Base-by-base conservation (phyloP, 2,797 vertebrate species). In the Rhyacichthys aspro region DNA sequence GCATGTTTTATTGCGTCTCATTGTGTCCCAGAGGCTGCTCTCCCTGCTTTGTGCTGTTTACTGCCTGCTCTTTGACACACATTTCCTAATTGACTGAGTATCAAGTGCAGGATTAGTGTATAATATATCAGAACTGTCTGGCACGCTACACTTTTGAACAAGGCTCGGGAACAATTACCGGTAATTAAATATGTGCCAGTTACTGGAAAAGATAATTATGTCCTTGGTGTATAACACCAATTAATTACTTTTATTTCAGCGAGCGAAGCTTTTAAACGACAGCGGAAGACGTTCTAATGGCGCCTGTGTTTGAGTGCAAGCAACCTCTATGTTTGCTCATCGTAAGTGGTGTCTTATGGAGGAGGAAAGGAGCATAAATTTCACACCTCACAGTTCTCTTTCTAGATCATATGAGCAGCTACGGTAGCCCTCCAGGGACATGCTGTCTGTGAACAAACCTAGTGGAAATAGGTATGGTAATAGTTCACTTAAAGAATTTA, bases 151-250 rank as follows among this genome's bases (percentile, higher is more conserved):
- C 90, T 94, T 94, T 91, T 59, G 89, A 94, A 91, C 86, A 66
- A 94, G 92, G 92, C 94, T 94, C 79, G 86, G 90, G 94, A 95
- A 96, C 95, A 96, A 96, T 96, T 95, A 94, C 93, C 92, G 93
- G 89, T 95, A 96, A 97, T 96, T 96, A 96, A 96, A 95, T 92
- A 93, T 94, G 91, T 77, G 63, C 85, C 92, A 89, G 80, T 89
- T 93, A 91, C 90, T 80, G 89, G 88, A 86, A 89, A 93, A 93
- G 87, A 94, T 94, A 93, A 93, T 93, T 90, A 90, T 83, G 90
- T 94, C 94, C 92, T 95, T 93, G 93, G 94, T 95, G 94, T 94
- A 94, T 94, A 92, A 90, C 93, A 93, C 91, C 93, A 94, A 95
- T 96, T 96, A 97, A 96, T 97, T 95, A 94, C 92, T 94, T 95